Percentiles rank a stretch among this genome's conserved stretches.
phyloP scores from a whole-genome alignment of 2,797 vertebrate genomes.

The Sebastes taczanowskii region DNA sequence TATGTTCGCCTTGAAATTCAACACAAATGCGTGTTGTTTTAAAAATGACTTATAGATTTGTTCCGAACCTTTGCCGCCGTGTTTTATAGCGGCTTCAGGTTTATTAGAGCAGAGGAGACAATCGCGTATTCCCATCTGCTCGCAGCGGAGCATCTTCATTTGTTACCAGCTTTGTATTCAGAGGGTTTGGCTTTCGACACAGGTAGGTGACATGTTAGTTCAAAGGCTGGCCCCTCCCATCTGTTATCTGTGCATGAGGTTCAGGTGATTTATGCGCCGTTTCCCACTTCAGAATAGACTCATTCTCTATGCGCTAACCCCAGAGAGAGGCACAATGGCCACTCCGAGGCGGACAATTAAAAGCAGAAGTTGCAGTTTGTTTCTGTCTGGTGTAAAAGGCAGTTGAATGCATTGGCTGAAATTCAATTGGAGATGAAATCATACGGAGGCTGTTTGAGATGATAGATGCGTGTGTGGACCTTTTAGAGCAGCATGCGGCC shows the following conservation, averaged over 20 bases:
- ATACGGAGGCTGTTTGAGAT: slow-evolving; percentile 31
- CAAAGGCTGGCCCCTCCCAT: slow-evolving; percentile 66
- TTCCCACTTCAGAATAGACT: slow-evolving; percentile 30
- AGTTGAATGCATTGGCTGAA: slow-evolving; percentile 23
- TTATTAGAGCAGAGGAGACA: background rate
- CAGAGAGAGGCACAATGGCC: slow-evolving; percentile 9
- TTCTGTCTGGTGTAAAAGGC: slow-evolving; percentile 26
- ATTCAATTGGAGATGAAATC: slow-evolving; percentile 40
- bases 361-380: slow-evolving; percentile 39
- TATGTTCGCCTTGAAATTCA: slow-evolving; percentile 20
- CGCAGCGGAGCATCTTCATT: slow-evolving; percentile 38
- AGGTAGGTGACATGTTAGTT: slow-evolving; percentile 70
- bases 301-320: slow-evolving; percentile 18
- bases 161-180: slow-evolving; percentile 53
- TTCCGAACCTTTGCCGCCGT: background rate
- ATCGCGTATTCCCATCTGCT: slow-evolving; percentile 43
- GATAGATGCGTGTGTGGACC: slow-evolving; percentile 36
- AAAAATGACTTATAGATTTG: slow-evolving; percentile 6
- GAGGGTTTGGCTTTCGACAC: slow-evolving; percentile 45
- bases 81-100: background rate
- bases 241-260: slow-evolving; percentile 57
- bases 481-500: slow-evolving; percentile 41
- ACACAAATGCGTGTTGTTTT: background rate
- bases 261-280: slow-evolving; percentile 60
- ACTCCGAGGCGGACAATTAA: slow-evolving; percentile 48